Conservation (phyloP, 2,888 invertebrate genomes). For the Tenthredo mesomela region DNA sequence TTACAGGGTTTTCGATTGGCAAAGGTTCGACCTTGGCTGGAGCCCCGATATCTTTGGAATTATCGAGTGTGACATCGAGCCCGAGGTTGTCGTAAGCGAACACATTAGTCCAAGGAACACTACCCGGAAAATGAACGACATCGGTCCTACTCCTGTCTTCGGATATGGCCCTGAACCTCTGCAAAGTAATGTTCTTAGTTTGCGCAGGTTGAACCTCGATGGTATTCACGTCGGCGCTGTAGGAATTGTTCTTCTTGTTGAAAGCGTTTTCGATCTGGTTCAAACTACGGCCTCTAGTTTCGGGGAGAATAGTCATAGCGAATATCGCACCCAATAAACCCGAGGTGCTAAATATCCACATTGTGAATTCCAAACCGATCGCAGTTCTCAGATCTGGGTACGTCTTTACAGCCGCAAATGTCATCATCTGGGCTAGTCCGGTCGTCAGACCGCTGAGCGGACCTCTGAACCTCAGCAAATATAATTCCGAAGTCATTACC, state of each 20-base stretch:
- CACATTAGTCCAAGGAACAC: slow-evolving; percentile 56
- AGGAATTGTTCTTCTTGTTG: slow-evolving; percentile 74
- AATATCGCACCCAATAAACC: slow-evolving; percentile 83
- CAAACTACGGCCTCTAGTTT: slow-evolving; percentile 85
- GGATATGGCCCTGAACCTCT: slow-evolving; percentile 65
- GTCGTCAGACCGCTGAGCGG: slow-evolving; percentile 86
- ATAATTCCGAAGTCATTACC: slow-evolving; percentile 88
- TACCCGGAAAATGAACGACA: background rate
- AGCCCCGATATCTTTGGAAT: slow-evolving; percentile 10
- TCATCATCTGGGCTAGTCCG: slow-evolving; percentile 85
- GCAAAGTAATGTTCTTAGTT: slow-evolving; percentile 63
- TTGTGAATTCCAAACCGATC: slow-evolving; percentile 82
- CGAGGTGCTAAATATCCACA: slow-evolving; percentile 83
- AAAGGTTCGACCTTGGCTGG: background rate
- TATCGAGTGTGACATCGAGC: slow-evolving; percentile 64
- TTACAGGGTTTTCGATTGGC: background rate
- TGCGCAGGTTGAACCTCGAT: slow-evolving; percentile 48
- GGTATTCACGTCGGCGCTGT: slow-evolving; percentile 49
- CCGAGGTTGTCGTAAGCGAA: slow-evolving; percentile 70
- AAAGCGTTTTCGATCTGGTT: slow-evolving; percentile 85
- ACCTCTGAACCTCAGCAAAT: slow-evolving; percentile 85
- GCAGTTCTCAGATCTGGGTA: slow-evolving; percentile 83
- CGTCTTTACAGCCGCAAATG: slow-evolving; percentile 86
- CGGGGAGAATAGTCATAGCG: slow-evolving; percentile 83
- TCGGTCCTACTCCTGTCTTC: slow-evolving; percentile 67